These are phyloP conservation scores for Phymastichus coffea DNA, from an alignment of 1,140 invertebrate species.

Conservation along the genomic window DNA sequence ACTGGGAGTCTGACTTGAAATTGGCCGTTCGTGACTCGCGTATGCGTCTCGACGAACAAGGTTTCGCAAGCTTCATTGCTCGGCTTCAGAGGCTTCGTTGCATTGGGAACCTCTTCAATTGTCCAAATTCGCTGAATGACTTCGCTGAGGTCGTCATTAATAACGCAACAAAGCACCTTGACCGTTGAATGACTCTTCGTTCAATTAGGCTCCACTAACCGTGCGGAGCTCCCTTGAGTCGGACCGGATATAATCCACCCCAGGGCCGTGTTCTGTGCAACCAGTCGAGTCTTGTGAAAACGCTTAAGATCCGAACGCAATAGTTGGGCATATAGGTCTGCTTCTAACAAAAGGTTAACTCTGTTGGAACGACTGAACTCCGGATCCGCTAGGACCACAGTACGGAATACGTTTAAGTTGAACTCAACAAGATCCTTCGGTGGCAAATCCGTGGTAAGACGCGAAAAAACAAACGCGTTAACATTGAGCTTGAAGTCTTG, in stretches of 20 bases:
- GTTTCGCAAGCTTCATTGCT: constrained; percentile 23
- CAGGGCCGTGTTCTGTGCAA: constrained; percentile 36
- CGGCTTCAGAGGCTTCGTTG: background rate
- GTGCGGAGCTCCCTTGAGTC: background rate
- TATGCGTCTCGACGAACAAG: constrained; percentile 10
- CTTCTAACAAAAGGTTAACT: constrained; percentile 21
- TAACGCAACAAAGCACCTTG: background rate
- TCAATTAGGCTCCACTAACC: background rate
- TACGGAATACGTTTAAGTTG: background rate
- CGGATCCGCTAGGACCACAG: constrained; percentile 14
- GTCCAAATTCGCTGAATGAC: constrained; percentile 19
- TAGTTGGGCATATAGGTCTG: constrained; percentile 6
- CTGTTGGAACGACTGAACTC: background rate
- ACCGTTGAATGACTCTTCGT: no score
- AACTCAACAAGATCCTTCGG: no score
- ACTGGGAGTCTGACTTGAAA: constrained; percentile 13
- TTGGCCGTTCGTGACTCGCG: constrained; percentile 5
- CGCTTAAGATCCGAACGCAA: background rate
- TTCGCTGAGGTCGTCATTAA: background rate
- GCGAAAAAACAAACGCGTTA: constrained; percentile 1
- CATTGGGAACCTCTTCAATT: constrained; percentile 6
- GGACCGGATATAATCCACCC: constrained; percentile 37
- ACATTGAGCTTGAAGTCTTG: background rate
- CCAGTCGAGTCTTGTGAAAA: background rate
- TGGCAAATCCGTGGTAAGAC: background rate